Evolutionary conservation across 2,797 vertebrate species (phyloP).

Genomic region (Thripadectes ignobilis): DNA sequence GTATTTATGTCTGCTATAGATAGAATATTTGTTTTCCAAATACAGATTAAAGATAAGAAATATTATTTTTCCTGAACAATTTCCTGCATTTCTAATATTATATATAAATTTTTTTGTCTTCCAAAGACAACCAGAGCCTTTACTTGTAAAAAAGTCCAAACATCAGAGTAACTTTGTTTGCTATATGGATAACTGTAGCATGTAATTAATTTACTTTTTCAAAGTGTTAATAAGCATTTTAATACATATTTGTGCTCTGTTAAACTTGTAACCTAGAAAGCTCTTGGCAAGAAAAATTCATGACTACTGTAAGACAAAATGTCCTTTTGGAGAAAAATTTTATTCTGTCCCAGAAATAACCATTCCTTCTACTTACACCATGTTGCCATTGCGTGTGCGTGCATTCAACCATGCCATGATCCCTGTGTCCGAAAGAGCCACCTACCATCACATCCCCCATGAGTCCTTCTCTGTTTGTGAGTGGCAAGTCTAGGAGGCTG

Average conservation of each 20-base stretch:
- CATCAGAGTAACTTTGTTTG: not conserved
- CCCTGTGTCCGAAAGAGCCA: not conserved
- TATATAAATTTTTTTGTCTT: not conserved
- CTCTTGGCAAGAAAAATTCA: not conserved
- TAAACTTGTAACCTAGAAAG: not conserved
- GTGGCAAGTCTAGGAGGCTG: not conserved
- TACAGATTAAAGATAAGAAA: not conserved
- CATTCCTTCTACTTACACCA: not conserved
- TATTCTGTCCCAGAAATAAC: not conserved
- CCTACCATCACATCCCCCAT: not conserved
- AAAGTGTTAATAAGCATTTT: not conserved
- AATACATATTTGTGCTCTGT: not conserved
- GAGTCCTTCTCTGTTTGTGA: not conserved
- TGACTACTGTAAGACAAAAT: not conserved
- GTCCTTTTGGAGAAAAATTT: not conserved
- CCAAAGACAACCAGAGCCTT: not conserved
- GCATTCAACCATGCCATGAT: not conserved
- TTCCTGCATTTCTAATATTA: not conserved
- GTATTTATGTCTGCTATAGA: not conserved
- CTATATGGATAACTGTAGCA: not conserved
- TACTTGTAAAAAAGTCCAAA: not conserved
- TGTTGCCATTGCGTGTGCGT: not conserved
- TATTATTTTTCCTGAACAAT: not conserved
- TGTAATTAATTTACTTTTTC: not conserved
- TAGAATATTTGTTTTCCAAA: not conserved